Evolutionary conservation across 2,888 invertebrate species (phyloP).

Genomic region (Argyresthia albistria): DNA sequence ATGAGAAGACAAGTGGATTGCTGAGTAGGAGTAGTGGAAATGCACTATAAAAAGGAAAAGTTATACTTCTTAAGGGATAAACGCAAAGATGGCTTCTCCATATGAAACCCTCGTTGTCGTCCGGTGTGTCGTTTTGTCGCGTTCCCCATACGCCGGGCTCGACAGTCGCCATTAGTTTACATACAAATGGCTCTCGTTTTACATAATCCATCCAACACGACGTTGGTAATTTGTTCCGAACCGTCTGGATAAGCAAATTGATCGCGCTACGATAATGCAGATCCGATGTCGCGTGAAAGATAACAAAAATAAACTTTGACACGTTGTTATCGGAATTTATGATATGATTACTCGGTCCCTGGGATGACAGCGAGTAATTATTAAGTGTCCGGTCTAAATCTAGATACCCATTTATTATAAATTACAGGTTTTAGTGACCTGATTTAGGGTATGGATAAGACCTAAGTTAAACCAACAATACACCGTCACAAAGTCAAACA

Average conservation of each 20-base stretch:
- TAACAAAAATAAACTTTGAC: constrained; percentile 10
- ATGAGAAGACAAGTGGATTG: no score
- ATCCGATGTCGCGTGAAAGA: constrained; percentile 35
- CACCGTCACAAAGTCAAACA: no score
- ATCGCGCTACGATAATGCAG: constrained; percentile 50
- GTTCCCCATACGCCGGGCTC: constrained; percentile 29
- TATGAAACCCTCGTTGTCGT: no score
- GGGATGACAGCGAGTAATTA: background rate
- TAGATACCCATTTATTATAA: background rate
- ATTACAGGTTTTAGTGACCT: background rate
- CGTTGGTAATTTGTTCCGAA: constrained; percentile 65
- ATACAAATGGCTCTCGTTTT: constrained; percentile 69
- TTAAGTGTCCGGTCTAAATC: background rate
- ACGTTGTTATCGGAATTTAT: constrained; percentile 4
- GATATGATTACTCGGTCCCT: background rate
- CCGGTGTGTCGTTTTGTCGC: constrained; percentile 4
- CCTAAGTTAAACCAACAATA: no score
- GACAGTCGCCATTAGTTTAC: constrained; percentile 64
- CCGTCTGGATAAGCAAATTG: constrained; percentile 64
- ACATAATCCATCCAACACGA: constrained; percentile 65
- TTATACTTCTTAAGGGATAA: no score
- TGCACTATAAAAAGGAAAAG: no score
- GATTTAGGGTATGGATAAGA: background rate
- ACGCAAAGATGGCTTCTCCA: no score
- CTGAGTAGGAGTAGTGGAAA: no score